A percentile compares a stretch with the other conserved stretches of the same genome.
phyloP scores from a whole-genome alignment of 2,113 vertebrate genomes.

The Eidolon helvum region DNA sequence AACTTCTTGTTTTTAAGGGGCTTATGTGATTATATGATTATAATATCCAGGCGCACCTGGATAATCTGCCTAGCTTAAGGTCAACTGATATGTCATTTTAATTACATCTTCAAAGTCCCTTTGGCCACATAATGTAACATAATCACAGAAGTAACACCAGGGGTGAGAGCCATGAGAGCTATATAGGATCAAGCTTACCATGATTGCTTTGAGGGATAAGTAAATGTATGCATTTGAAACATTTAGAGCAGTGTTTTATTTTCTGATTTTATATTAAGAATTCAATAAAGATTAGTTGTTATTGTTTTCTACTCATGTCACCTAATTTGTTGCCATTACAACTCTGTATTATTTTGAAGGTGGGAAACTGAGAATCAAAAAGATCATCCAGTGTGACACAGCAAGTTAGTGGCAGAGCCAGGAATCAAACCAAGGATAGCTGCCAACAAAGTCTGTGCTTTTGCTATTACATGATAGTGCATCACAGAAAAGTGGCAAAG shows the following conservation, averaged over 20 bases:
- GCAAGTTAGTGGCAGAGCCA: background rate
- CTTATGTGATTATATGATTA: background rate
- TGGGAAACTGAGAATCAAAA: background rate
- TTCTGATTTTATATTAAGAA: background rate
- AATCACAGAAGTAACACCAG: background rate
- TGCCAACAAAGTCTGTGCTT: background rate
- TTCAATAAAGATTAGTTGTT: background rate
- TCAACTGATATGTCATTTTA: background rate
- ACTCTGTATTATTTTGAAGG: constrained; percentile 3
- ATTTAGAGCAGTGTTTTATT: background rate
- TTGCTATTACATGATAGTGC: background rate
- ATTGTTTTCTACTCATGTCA: background rate
- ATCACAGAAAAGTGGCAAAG: background rate
- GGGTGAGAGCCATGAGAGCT: background rate
- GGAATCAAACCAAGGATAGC: background rate
- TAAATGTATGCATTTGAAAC: background rate
- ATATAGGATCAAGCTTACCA: background rate
- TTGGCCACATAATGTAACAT: background rate
- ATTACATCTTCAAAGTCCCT: background rate
- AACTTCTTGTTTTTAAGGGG: background rate
- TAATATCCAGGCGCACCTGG: background rate
- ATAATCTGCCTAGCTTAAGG: background rate
- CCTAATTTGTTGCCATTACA: background rate
- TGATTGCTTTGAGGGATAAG: background rate
- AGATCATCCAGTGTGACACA: background rate